Percentiles rank a stretch among this genome's conserved stretches.
Conservation (phyloP, 2,888 invertebrate species). For the Scrobipalpa atriplicella region DNA sequence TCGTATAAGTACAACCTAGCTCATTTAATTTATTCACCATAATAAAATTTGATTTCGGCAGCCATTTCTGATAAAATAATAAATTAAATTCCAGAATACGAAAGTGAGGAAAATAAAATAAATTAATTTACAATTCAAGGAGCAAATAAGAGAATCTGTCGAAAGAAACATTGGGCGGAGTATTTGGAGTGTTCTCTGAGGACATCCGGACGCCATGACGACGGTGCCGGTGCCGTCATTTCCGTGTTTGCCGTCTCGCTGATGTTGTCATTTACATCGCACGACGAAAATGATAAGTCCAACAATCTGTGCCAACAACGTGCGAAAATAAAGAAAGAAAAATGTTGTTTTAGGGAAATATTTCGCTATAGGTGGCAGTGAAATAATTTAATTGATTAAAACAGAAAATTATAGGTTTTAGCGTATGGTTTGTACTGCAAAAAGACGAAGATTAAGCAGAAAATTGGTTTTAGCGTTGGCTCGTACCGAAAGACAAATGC, state of each 20-base stretch:
- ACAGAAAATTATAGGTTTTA: too few relatives aligned
- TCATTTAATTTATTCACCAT: neutral
- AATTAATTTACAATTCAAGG: neutral
- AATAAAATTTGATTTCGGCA: neutral
- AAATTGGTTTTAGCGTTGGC: too few relatives aligned
- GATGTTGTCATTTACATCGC: neutral
- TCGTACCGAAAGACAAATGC: too few relatives aligned
- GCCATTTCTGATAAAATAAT: neutral
- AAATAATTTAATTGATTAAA: too few relatives aligned
- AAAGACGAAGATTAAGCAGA: too few relatives aligned
- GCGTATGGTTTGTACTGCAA: too few relatives aligned
- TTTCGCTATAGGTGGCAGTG: too few relatives aligned
- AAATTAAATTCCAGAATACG: neutral
- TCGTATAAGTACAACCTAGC: neutral
- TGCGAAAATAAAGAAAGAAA: neutral
- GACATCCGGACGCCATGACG: slow-evolving; percentile 9
- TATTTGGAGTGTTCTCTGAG: neutral
- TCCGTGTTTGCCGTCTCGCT: neutral
- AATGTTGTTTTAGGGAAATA: too few relatives aligned
- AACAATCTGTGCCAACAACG: neutral
- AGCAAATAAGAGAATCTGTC: neutral
- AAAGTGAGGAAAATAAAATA: slow-evolving; percentile 1
- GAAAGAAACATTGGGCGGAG: slow-evolving; percentile 1
- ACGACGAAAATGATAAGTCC: neutral
- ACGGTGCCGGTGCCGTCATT: neutral